Base-by-base conservation (phyloP, 2,797 vertebrate species). In the Clarias laeviceps region DNA sequence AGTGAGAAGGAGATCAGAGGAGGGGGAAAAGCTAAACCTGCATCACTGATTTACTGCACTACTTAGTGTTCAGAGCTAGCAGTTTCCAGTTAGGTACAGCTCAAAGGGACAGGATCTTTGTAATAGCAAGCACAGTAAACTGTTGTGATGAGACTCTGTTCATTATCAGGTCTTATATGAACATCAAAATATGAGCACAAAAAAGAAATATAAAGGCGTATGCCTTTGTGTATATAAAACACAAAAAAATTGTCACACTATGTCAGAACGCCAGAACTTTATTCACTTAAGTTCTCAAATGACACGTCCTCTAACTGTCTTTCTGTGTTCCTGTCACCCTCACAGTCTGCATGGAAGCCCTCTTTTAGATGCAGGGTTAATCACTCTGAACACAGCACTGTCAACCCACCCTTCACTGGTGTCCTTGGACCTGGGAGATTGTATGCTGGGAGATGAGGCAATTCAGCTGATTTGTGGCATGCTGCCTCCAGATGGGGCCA, bases 341-440 rank as follows among this genome's bases (percentile, higher is more conserved):
- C 50, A 66, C 90, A 99, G 98, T 91, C 96, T 99, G 87, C 98
- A 99, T 24, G 98, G 97, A 76, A 98, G 95, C 91, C 97, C 97
- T 3, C 94, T 99, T 85, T 93, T 96, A 86, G 97, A 98, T 64
- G 96, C 96, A 0, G 98, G 97, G 62, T 90, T 98, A 93, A 95
- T 97, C 87, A 94, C 97, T 84, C 93, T 99, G 90, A 98, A 97
- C 90, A 90, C 94, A 1, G 96, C 97, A 6, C 95, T 99, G 90
- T 96, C 96, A 37, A 95, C 96, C 77, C 98, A 99, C 91, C 98
- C 98, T 0, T 94, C 97, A 0, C 95, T 99, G 56, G 95, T 99
- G 89, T 96, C 97, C 87, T 94, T 99, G 94, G 98, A 99, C 85
- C 94, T 99, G 72, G 98, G 98, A 64, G 98, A 99, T 93, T 98